These are phyloP conservation scores for Cactoblastis cactorum DNA, from an alignment of 2,888 invertebrate species.

Conservation along the genomic window DNA sequence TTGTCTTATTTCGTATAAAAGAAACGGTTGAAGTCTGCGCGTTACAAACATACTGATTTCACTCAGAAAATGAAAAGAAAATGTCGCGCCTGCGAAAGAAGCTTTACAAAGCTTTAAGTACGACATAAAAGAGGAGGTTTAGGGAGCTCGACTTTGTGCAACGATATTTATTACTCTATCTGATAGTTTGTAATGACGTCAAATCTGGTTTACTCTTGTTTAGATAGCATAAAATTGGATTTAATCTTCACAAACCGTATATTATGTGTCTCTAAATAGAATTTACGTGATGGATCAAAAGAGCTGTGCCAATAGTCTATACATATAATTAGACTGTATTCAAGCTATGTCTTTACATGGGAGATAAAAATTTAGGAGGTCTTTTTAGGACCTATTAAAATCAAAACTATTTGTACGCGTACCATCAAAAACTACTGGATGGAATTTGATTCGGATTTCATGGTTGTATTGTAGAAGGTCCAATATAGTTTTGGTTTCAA, in stretches of 20 bases:
- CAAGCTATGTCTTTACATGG: too few relatives aligned
- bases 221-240: slow-evolving; percentile 24
- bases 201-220: slow-evolving; percentile 10
- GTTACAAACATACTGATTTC: slow-evolving; percentile 2
- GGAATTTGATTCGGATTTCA: too few relatives aligned
- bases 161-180: slow-evolving; percentile 8
- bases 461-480: too few relatives aligned
- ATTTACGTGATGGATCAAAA: slow-evolving; percentile 24
- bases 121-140: slow-evolving; percentile 5
- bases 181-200: slow-evolving; percentile 6
- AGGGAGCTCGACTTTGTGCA: slow-evolving; percentile 6
- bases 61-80: slow-evolving; percentile 3
- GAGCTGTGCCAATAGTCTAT: too few relatives aligned
- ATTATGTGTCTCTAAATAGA: slow-evolving; percentile 24
- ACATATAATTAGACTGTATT: too few relatives aligned
- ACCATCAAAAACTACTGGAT: too few relatives aligned
- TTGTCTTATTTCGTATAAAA: too few relatives aligned
- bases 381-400: too few relatives aligned
- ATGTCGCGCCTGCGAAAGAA: neutral
- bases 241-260: too few relatives aligned
- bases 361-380: too few relatives aligned
- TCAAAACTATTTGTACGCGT: too few relatives aligned
- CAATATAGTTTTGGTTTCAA: too few relatives aligned
- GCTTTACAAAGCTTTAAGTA: slow-evolving; percentile 9
- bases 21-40: neutral